A percentile compares a stretch with the other conserved stretches of the same genome.
Conservation (phyloP, 2,113 vertebrate species). For the Lagopus muta region DNA sequence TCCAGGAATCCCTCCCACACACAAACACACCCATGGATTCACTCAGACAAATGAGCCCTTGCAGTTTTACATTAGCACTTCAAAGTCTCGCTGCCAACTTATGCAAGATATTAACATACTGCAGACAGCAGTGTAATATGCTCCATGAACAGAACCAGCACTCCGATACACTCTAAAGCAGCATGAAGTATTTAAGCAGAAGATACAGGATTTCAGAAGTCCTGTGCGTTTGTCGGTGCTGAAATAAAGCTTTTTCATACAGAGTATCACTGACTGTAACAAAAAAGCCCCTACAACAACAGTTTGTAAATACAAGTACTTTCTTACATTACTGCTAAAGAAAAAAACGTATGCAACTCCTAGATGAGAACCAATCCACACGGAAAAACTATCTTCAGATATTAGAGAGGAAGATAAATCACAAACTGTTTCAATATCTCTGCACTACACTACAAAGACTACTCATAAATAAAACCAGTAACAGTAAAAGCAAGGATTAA, state of each 20-base stretch:
- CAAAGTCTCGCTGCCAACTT: constrained; percentile 59
- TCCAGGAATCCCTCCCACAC: constrained; percentile 67
- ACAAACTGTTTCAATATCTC: background rate
- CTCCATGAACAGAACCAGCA: background rate
- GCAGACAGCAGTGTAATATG: background rate
- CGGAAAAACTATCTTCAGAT: background rate
- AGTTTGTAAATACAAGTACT: background rate
- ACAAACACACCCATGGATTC: constrained; percentile 56
- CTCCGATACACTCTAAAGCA: background rate
- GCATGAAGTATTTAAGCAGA: background rate
- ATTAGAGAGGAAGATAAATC: background rate
- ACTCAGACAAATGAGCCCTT: constrained; percentile 57
- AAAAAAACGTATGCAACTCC: background rate
- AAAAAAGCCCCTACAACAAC: background rate
- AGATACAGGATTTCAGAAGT: background rate
- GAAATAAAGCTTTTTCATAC: background rate
- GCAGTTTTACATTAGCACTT: constrained; percentile 64
- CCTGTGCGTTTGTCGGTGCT: background rate
- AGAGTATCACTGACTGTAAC: background rate
- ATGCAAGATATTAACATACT: background rate
- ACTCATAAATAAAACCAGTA: background rate
- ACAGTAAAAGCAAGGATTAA: background rate
- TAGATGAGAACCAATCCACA: background rate
- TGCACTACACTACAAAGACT: background rate
- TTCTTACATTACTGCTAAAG: background rate